Conservation (phyloP, 2,888 invertebrate genomes). For the Philaethria dido region DNA sequence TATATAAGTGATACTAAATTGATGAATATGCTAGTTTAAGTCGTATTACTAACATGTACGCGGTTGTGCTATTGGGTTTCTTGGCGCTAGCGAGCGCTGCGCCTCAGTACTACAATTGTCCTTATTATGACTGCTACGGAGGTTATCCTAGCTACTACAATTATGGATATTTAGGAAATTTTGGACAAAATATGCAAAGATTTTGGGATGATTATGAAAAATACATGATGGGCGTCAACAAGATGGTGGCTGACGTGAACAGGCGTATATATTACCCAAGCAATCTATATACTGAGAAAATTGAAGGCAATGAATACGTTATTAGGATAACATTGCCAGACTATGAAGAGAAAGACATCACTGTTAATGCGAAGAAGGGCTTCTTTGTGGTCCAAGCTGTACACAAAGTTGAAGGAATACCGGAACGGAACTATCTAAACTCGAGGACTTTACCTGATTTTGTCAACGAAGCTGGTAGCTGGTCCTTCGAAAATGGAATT, state of each 20-base stretch:
- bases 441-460: conserved; percentile 29
- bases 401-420: conserved; percentile 22
- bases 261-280: conserved; percentile 59
- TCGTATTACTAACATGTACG: conserved; percentile 54
- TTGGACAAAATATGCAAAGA: conserved; percentile 55
- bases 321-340: conserved; percentile 59
- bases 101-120: conserved; percentile 49
- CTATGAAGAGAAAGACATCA: conserved; percentile 66
- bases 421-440: conserved; percentile 23
- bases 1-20: conserved; percentile 51
- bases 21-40: conserved; percentile 27
- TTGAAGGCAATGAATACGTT: conserved; percentile 62
- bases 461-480: conserved; percentile 28
- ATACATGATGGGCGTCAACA: conserved; percentile 60
- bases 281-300: conserved; percentile 48
- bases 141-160: no score
- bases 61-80: conserved; percentile 53
- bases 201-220: conserved; percentile 62
- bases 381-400: conserved; percentile 68
- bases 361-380: conserved; percentile 68
- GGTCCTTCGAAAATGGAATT: conserved; percentile 29
- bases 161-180: conserved; percentile 49
- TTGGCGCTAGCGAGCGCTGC: conserved; percentile 61
- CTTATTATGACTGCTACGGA: not conserved
- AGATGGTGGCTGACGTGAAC: conserved; percentile 56